Percentiles rank a stretch among this genome's conserved stretches.
Conservation (phyloP, 1,140 invertebrate species). For the Ceratina calcarata region DNA sequence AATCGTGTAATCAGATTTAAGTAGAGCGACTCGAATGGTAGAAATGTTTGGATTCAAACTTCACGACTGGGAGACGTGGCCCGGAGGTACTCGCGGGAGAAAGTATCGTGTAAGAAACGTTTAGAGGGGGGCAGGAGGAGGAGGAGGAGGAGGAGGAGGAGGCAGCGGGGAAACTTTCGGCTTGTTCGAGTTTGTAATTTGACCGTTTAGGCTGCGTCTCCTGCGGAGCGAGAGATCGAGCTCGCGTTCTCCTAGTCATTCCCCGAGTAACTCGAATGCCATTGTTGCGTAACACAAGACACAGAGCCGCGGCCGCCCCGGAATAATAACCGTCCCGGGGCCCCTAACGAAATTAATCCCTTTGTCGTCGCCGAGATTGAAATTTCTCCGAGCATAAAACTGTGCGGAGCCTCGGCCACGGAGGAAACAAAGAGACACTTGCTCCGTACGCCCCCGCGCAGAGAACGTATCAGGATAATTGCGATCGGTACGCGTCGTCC, state of each 20-base stretch:
- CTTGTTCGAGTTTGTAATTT: constrained; percentile 72
- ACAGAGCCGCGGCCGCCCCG: constrained; percentile 13
- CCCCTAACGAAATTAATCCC: no score
- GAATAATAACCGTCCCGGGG: no score
- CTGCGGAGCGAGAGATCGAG: constrained; percentile 70
- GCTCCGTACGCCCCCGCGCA: constrained; percentile 22
- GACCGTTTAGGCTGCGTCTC: constrained; percentile 69
- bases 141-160: no score
- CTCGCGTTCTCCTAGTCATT: constrained; percentile 77
- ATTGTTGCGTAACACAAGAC: constrained; percentile 63
- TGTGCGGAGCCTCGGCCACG: neutral
- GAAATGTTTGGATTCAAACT: no score
- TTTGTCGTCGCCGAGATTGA: constrained; percentile 15
- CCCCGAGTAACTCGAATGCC: constrained; percentile 68
- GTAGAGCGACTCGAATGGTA: no score
- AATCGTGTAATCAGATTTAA: no score
- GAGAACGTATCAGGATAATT: constrained; percentile 47
- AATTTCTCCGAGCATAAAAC: neutral
- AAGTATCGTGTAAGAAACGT: constrained; percentile 39
- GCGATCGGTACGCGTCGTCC: constrained; percentile 50
- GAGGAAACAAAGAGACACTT: constrained; percentile 31
- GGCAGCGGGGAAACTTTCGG: no score
- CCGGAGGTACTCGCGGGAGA: constrained; percentile 10
- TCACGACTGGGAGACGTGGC: no score
- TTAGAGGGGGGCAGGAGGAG: no score